These are phyloP conservation scores for Varecia variegata DNA, from an alignment of 2,797 vertebrate species.

Conservation along the genomic window DNA sequence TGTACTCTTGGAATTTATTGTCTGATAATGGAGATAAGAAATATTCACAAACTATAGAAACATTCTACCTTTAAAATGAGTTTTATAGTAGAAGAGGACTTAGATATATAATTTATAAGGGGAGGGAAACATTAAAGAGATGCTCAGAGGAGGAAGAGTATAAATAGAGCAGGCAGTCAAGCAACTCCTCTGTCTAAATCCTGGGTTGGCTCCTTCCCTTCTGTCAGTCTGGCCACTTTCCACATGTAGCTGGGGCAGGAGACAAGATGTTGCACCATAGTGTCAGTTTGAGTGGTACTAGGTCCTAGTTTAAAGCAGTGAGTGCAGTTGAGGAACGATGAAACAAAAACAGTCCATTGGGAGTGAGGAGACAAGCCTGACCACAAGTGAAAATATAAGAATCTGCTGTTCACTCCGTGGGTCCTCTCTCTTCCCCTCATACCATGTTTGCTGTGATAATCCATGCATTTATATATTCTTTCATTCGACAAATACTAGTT, in stretches of 20 bases:
- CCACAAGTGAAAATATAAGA: background rate
- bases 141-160: too few relatives aligned
- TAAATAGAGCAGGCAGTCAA: fast-evolving
- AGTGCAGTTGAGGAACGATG: background rate
- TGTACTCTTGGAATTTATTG: background rate
- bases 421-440: background rate
- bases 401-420: fast-evolving
- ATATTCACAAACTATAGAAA: background rate
- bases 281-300: background rate
- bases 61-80: background rate
- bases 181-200: background rate
- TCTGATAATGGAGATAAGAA: background rate
- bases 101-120: background rate
- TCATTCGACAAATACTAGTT: background rate
- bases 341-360: background rate
- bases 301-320: background rate
- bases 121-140: background rate
- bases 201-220: background rate
- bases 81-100: background rate
- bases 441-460: background rate
- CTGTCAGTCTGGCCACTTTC: too few relatives aligned
- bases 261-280: background rate
- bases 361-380: background rate
- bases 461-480: background rate
- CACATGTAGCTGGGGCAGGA: background rate